Conservation (phyloP, 2,888 invertebrate genomes). For the Idaea aversata region DNA sequence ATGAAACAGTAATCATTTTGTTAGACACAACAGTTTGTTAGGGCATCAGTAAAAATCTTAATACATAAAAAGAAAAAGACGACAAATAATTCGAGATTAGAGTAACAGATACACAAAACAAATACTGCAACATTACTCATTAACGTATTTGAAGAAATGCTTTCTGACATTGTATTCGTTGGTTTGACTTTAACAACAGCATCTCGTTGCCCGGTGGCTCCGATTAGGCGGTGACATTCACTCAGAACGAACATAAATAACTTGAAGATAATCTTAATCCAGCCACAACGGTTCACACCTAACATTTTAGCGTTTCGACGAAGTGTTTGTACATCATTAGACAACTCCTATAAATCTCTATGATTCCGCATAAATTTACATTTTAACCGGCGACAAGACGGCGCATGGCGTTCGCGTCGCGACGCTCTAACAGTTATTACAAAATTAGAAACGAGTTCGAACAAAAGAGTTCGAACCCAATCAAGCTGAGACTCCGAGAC, state of each 20-base stretch:
- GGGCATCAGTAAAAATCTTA: too few species aligned
- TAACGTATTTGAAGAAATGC: not conserved
- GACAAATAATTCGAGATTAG: too few species aligned
- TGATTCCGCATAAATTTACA: constrained; percentile 67
- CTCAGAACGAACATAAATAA: constrained; percentile 15
- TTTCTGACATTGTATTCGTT: not conserved
- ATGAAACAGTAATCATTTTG: too few species aligned
- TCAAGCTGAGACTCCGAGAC: constrained; percentile 30
- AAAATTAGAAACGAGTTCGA: constrained; percentile 62
- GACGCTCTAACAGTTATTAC: constrained; percentile 27
- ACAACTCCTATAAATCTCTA: constrained; percentile 55
- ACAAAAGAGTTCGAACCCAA: constrained; percentile 51
- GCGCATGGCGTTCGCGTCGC: constrained; percentile 18
- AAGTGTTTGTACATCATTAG: constrained; percentile 54
- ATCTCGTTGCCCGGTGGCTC: not conserved
- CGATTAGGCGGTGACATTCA: not conserved
- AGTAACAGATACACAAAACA: not conserved
- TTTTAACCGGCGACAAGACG: constrained; percentile 54
- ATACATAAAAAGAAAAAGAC: too few species aligned
- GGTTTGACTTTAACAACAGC: constrained; percentile 1
- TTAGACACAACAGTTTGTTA: too few species aligned
- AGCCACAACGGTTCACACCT: constrained; percentile 40
- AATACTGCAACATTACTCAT: not conserved
- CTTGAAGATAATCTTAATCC: constrained; percentile 34
- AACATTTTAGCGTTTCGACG: constrained; percentile 37